phyloP scores from a whole-genome alignment of 2,113 vertebrate species.

The Epinephelus fuscoguttatus region DNA sequence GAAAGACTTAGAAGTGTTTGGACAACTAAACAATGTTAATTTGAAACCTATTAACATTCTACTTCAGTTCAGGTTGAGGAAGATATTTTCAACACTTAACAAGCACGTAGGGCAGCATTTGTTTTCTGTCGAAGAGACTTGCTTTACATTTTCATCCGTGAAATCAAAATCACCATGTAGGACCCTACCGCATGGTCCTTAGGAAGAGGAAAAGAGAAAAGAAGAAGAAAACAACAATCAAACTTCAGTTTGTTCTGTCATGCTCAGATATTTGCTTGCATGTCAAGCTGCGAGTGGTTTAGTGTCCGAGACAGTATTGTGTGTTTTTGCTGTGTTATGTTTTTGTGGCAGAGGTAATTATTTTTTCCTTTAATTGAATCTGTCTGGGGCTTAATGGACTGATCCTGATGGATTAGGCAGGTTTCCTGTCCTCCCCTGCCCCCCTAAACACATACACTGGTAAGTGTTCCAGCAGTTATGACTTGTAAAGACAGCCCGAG shows the following conservation, averaged over 20 bases:
- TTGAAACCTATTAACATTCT: slow-evolving; percentile 79
- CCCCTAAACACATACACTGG: slow-evolving; percentile 24
- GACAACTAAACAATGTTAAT: slow-evolving; percentile 81
- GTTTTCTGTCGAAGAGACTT: slow-evolving; percentile 62
- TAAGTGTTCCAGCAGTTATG: slow-evolving; percentile 39
- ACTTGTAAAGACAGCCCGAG: slow-evolving; percentile 54
- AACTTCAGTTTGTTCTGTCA: slow-evolving; percentile 36
- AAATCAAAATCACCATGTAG: slow-evolving; percentile 59
- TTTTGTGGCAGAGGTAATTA: slow-evolving; percentile 60
- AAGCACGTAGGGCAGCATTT: slow-evolving; percentile 56
- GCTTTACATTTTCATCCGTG: slow-evolving; percentile 46
- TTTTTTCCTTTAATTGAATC: slow-evolving; percentile 78
- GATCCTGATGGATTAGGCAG: slow-evolving; percentile 72
- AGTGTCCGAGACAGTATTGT: slow-evolving; percentile 20
- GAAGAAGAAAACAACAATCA: slow-evolving; percentile 22
- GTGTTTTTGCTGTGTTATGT: slow-evolving; percentile 47
- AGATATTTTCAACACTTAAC: slow-evolving; percentile 68
- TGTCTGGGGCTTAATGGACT: slow-evolving; percentile 74
- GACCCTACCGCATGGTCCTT: background rate
- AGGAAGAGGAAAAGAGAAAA: slow-evolving; percentile 10
- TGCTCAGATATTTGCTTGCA: slow-evolving; percentile 48
- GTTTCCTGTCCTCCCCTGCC: slow-evolving; percentile 62
- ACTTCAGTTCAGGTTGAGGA: slow-evolving; percentile 62
- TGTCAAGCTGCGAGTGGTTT: slow-evolving; percentile 47
- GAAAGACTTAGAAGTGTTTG: slow-evolving; percentile 66